A percentile compares a stretch with the other conserved stretches of the same genome.
Conservation (phyloP, 2,797 vertebrate species). For the Molossus alvarezi region DNA sequence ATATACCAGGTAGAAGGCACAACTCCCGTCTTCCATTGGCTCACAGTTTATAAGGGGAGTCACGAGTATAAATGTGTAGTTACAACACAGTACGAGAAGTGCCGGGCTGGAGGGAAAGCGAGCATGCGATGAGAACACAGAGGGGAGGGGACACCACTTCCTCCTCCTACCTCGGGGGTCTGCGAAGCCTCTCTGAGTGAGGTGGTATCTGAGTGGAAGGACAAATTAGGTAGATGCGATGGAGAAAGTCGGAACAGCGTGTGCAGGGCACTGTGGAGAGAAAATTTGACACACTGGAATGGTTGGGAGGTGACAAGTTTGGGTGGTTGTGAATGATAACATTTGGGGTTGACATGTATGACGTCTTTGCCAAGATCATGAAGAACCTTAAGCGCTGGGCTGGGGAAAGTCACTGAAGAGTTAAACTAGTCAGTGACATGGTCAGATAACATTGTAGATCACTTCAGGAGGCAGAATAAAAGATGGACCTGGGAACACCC, state of each 20-base stretch:
- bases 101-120: not conserved
- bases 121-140: not conserved
- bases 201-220: not conserved
- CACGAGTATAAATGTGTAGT: not conserved
- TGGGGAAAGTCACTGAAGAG: not conserved
- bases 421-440: not conserved
- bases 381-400: not conserved
- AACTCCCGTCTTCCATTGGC: not conserved
- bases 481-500: not conserved
- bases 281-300: not conserved
- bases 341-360: not conserved
- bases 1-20: not conserved
- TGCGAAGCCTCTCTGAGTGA: conserved; percentile 27
- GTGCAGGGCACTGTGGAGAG: not conserved
- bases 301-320: not conserved
- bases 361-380: not conserved
- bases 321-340: not conserved
- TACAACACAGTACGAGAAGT: not conserved
- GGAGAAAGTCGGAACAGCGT: not conserved
- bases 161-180: not conserved
- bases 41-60: not conserved
- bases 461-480: not conserved
- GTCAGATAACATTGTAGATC: not conserved
- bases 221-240: not conserved
- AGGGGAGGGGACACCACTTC: not conserved